Conservation (phyloP, 2,113 vertebrate species). For the Apteryx owenii region DNA sequence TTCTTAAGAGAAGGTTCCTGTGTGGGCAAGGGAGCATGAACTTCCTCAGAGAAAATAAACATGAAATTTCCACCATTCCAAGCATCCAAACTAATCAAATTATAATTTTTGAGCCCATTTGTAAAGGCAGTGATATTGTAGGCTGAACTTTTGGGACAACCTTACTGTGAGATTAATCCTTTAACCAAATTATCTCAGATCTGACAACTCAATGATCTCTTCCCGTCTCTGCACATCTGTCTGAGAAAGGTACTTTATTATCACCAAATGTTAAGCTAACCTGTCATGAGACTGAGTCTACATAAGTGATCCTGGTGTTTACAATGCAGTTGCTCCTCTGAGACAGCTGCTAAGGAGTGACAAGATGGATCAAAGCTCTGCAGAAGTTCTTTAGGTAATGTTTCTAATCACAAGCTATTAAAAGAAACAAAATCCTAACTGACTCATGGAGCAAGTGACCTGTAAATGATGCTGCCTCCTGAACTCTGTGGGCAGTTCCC, state of each 20-base stretch:
- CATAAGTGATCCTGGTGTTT: constrained; percentile 7
- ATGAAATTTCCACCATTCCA: not conserved
- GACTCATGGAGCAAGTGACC: constrained; percentile 12
- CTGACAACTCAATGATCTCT: not conserved
- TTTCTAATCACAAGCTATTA: constrained; percentile 39
- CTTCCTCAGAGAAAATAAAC: not conserved
- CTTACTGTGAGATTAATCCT: not conserved
- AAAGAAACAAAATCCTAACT: constrained; percentile 30
- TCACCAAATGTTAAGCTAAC: not conserved
- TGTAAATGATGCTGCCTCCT: not conserved
- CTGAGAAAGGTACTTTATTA: not conserved
- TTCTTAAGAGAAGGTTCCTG: not conserved
- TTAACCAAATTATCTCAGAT: not conserved
- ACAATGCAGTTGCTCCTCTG: not conserved
- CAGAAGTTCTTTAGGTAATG: constrained; percentile 18
- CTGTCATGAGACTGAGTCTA: not conserved
- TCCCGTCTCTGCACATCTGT: not conserved
- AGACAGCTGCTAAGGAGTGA: not conserved
- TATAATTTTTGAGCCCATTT: not conserved
- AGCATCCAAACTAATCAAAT: not conserved
- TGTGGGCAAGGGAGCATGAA: not conserved
- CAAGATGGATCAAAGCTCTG: not conserved
- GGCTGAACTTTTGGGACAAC: not conserved
- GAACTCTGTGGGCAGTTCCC: not conserved
- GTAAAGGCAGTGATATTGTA: not conserved